Conservation (phyloP, 2,113 vertebrate genomes). For the Thunnus thynnus region DNA sequence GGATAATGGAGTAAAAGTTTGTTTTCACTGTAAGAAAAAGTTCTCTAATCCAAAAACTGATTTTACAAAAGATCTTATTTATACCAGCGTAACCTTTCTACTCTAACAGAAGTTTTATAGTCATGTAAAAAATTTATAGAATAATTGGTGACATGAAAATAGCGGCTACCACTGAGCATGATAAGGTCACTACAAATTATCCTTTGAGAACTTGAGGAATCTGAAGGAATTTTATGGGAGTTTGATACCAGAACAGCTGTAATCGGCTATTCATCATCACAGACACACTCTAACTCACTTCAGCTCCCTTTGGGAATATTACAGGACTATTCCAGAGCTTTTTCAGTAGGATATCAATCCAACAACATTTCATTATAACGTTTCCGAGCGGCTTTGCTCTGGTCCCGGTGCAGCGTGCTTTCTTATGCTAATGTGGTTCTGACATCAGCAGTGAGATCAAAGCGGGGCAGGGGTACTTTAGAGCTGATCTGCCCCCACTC, state of each 20-base stretch:
- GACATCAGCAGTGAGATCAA: conserved; percentile 91
- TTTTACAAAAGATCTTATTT: background rate
- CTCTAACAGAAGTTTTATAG: background rate
- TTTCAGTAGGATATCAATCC: background rate
- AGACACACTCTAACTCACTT: conserved; percentile 12
- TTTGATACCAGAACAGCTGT: conserved; percentile 17
- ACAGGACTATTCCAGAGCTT: background rate
- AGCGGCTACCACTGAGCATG: background rate
- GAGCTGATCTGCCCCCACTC: conserved; percentile 74
- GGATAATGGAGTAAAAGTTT: background rate
- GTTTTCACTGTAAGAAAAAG: background rate
- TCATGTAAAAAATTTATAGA: background rate
- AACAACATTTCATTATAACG: background rate
- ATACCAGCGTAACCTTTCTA: background rate
- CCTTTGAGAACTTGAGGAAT: conserved; percentile 1
- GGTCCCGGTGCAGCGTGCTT: conserved; percentile 71
- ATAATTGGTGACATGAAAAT: background rate
- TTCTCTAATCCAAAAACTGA: background rate
- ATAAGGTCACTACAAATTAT: conserved; percentile 1
- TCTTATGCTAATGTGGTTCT: conserved; percentile 92
- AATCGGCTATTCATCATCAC: conserved; percentile 39
- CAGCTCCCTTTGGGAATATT: conserved; percentile 30
- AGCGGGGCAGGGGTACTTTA: conserved; percentile 83
- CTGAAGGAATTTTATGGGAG: background rate
- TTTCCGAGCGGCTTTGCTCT: conserved; percentile 7